These are phyloP conservation scores for Leuciscus idus DNA, from an alignment of 2,113 vertebrate species.

Conservation along the genomic window DNA sequence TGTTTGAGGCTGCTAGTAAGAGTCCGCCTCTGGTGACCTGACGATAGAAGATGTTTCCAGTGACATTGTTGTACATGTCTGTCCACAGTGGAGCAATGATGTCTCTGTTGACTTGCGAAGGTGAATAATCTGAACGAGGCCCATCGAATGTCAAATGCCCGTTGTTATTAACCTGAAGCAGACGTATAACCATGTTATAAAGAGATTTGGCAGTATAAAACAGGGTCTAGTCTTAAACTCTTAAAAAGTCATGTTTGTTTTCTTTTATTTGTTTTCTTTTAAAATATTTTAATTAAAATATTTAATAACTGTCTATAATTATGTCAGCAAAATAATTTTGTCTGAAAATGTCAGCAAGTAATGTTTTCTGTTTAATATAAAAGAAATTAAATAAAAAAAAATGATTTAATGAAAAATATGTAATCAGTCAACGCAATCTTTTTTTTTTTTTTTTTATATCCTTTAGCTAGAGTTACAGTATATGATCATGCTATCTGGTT, in stretches of 20 bases:
- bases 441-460: too few relatives aligned
- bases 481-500: too few relatives aligned
- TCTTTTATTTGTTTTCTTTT: neutral
- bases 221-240: neutral
- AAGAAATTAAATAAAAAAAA: too few relatives aligned
- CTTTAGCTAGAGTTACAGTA: too few relatives aligned
- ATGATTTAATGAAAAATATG: too few relatives aligned
- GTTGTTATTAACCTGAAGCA: conserved; percentile 7
- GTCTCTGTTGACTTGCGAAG: neutral
- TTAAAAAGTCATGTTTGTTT: neutral
- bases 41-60: neutral
- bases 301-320: too few relatives aligned
- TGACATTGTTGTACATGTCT: neutral
- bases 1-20: neutral
- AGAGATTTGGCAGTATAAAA: neutral
- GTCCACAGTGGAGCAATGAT: conserved; percentile 41
- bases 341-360: too few relatives aligned
- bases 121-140: neutral
- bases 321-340: too few relatives aligned
- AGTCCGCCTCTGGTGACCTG: conserved; percentile 33
- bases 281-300: too few relatives aligned
- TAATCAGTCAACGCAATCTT: too few relatives aligned
- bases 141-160: neutral
- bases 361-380: too few relatives aligned
- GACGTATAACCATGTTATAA: neutral